Conservation (phyloP, 1,140 invertebrate species). For the Heliconius eleuchia region DNA sequence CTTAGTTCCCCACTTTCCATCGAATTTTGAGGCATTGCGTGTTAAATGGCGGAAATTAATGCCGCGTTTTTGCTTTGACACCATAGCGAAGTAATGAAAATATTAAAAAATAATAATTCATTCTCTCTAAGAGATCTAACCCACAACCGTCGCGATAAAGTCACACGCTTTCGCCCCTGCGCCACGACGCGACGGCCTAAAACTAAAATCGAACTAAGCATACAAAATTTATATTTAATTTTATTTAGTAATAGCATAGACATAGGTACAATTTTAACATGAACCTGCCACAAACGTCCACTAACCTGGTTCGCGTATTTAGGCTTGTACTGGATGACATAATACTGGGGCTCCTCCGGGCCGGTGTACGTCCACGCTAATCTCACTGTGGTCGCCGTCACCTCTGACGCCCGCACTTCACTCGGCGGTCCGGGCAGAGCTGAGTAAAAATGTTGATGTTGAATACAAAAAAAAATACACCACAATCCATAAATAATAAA, state of each 20-base stretch:
- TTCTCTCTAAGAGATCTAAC: too few relatives aligned
- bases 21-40: too few relatives aligned
- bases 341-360: constrained; percentile 93
- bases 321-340: constrained; percentile 97
- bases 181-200: too few relatives aligned
- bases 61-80: too few relatives aligned
- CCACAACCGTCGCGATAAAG: too few relatives aligned
- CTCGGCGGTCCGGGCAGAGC: constrained; percentile 94
- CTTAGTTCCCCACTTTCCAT: too few relatives aligned
- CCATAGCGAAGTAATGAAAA: too few relatives aligned
- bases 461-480: not conserved
- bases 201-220: too few relatives aligned
- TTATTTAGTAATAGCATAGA: not conserved
- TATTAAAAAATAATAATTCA: too few relatives aligned
- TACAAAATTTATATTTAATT: too few relatives aligned
- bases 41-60: too few relatives aligned
- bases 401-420: constrained; percentile 93
- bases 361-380: constrained; percentile 95
- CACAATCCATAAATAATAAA: not conserved
- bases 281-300: not conserved
- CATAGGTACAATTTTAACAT: not conserved
- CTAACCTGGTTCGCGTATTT: constrained; percentile 89
- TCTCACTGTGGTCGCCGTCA: constrained; percentile 95
- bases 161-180: too few relatives aligned
- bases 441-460: constrained; percentile 62